Conservation (phyloP, 2,113 vertebrate species). For the Psittacula cyanocephala region DNA sequence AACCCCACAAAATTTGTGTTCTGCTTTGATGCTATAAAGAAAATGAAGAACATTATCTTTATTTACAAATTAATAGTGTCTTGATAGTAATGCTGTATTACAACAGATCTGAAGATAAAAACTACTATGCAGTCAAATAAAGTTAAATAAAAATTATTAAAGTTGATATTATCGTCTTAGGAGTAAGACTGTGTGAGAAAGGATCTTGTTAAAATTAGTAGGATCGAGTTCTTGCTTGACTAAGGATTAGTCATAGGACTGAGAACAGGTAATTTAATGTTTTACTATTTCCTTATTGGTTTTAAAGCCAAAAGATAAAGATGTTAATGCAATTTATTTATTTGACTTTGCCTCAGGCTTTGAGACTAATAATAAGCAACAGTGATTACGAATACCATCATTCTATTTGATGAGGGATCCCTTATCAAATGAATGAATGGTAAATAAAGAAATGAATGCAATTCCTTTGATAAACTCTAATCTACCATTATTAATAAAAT, state of each 20-base stretch:
- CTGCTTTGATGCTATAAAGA: not conserved
- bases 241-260: not conserved
- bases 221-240: not conserved
- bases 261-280: not conserved
- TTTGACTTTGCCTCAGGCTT: conserved; percentile 54
- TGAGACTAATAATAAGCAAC: conserved; percentile 28
- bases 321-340: conserved; percentile 47
- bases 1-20: not conserved
- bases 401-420: not conserved
- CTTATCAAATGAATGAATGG: not conserved
- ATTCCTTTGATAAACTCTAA: not conserved
- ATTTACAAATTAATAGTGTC: not conserved
- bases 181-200: not conserved
- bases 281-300: not conserved
- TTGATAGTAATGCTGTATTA: not conserved
- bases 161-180: not conserved
- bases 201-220: not conserved
- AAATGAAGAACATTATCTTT: not conserved
- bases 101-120: not conserved
- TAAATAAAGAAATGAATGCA: not conserved
- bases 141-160: not conserved
- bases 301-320: not conserved
- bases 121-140: not conserved
- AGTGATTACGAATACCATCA: conserved; percentile 7
- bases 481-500: not conserved